Conservation (phyloP, 2,888 invertebrate genomes). For the Hypomecis atomaria region DNA sequence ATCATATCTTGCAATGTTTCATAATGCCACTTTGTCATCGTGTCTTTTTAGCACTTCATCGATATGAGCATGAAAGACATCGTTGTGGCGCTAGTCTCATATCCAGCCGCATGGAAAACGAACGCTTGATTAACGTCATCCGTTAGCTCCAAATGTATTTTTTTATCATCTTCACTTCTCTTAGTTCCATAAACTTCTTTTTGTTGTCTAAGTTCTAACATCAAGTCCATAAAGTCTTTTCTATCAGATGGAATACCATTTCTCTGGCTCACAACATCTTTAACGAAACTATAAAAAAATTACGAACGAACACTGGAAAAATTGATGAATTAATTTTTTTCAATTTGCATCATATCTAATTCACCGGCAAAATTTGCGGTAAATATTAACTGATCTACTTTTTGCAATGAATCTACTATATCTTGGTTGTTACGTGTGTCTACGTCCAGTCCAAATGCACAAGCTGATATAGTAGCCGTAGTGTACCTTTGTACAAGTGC, state of each 20-base stretch:
- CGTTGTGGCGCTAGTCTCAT: conserved; percentile 72
- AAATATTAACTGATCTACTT: conserved; percentile 43
- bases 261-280: conserved; percentile 49
- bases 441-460: conserved; percentile 58
- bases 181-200: conserved; percentile 45
- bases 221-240: conserved; percentile 63
- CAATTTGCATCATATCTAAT: conserved; percentile 57
- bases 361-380: conserved; percentile 40
- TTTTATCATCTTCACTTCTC: conserved; percentile 35
- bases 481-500: conserved; percentile 54
- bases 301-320: conserved; percentile 44
- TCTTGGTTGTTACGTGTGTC: conserved; percentile 44
- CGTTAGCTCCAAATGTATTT: conserved; percentile 50
- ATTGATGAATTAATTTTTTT: conserved; percentile 48
- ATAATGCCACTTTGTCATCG: conserved; percentile 62
- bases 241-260: conserved; percentile 52
- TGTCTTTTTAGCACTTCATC: conserved; percentile 54
- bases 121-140: conserved; percentile 67
- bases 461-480: conserved; percentile 54
- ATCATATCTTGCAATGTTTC: conserved; percentile 65
- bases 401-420: conserved; percentile 28
- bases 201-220: conserved; percentile 54
- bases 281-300: conserved; percentile 50
- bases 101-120: conserved; percentile 73
- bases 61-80: conserved; percentile 63